phyloP scores from a whole-genome alignment of 1,140 invertebrate species.

The Bombus sibiricus region DNA sequence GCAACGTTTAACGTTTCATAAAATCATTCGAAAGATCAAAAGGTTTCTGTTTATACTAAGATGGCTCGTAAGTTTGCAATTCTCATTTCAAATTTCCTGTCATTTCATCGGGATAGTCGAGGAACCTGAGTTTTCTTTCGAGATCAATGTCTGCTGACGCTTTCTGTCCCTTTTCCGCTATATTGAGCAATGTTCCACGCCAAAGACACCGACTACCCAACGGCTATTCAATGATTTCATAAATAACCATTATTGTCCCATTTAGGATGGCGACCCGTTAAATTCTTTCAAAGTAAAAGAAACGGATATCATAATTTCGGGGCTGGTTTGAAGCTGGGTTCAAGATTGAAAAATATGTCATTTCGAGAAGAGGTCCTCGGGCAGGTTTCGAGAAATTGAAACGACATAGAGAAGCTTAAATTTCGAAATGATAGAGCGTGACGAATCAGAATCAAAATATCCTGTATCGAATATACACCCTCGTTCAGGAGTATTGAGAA shows the following conservation, averaged over 20 bases:
- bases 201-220: conserved; percentile 40
- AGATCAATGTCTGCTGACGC: conserved; percentile 27
- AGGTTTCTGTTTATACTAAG: conserved; percentile 17
- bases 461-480: background rate
- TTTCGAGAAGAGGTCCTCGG: background rate
- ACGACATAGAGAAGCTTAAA: background rate
- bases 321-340: background rate
- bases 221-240: conserved; percentile 65
- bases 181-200: conserved; percentile 68
- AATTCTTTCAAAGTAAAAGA: conserved; percentile 1
- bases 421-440: conserved; percentile 1
- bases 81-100: conserved; percentile 68
- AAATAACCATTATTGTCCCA: conserved; percentile 71
- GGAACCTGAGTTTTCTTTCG: conserved; percentile 57
- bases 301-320: conserved; percentile 56
- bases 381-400: background rate
- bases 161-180: conserved; percentile 61
- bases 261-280: conserved; percentile 47
- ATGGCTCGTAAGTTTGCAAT: conserved; percentile 73
- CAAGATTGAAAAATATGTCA: conserved; percentile 28
- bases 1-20: conserved; percentile 9
- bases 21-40: conserved; percentile 33
- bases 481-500: no score
- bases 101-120: conserved; percentile 20
- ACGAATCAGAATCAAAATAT: conserved; percentile 1